Percentiles rank a stretch among this genome's conserved stretches.
Conservation (phyloP, 2,888 invertebrate species). For the Torymus tubicola region DNA sequence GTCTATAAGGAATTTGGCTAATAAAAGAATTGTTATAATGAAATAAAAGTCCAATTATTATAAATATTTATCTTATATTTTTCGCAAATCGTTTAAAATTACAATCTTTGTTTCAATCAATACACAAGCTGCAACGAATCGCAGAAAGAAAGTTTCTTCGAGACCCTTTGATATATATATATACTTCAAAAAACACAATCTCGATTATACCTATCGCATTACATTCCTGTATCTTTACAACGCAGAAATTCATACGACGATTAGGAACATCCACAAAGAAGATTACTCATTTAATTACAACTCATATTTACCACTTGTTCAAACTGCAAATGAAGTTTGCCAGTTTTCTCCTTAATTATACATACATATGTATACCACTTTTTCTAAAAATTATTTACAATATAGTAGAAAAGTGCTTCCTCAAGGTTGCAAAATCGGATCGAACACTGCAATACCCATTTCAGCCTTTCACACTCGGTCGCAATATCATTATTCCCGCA, state of each 20-base stretch:
- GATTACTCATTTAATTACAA: slow-evolving; percentile 54
- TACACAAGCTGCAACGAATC: slow-evolving; percentile 55
- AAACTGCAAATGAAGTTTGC: slow-evolving; percentile 53
- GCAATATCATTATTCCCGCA: slow-evolving; percentile 3
- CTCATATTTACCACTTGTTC: slow-evolving; percentile 48
- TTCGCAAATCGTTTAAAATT: slow-evolving; percentile 54
- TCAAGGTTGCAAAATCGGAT: slow-evolving; percentile 51
- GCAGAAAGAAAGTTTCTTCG: slow-evolving; percentile 50
- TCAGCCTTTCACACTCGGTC: slow-evolving; percentile 16
- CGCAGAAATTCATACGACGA: slow-evolving; percentile 50
- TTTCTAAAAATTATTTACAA: slow-evolving; percentile 57
- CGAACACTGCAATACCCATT: slow-evolving; percentile 45
- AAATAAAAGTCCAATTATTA: slow-evolving; percentile 45
- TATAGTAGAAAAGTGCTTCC: slow-evolving; percentile 55
- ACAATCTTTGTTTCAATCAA: slow-evolving; percentile 50
- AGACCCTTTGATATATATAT: slow-evolving; percentile 32
- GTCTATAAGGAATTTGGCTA: slow-evolving; percentile 51
- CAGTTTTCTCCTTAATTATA: slow-evolving; percentile 54
- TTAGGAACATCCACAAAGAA: slow-evolving; percentile 59
- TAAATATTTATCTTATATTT: slow-evolving; percentile 56
- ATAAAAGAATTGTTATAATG: slow-evolving; percentile 53
- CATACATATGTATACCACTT: slow-evolving; percentile 54
- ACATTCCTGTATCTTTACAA: slow-evolving; percentile 42
- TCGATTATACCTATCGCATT: slow-evolving; percentile 44
- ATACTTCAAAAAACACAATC: slow-evolving; percentile 51